These are phyloP conservation scores for Dendrolimus houi DNA, from an alignment of 2,888 invertebrate genomes.

Conservation along the genomic window DNA sequence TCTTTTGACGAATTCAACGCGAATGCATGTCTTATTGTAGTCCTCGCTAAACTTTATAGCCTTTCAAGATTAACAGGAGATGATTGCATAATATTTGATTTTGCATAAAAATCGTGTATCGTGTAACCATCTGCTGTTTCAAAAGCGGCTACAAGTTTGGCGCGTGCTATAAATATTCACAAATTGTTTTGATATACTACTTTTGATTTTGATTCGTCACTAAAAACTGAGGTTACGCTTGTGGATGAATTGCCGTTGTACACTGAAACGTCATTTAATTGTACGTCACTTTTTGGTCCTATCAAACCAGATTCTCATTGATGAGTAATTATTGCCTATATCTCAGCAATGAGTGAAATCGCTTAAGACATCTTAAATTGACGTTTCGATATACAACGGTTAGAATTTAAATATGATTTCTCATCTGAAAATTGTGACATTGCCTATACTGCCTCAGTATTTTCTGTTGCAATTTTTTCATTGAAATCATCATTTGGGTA, in stretches of 20 bases:
- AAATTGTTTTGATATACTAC: neutral
- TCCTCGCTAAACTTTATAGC: conserved; percentile 16
- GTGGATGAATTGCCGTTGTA: neutral
- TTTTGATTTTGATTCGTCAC: conserved; percentile 26
- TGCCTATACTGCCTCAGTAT: conserved; percentile 7
- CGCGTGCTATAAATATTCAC: neutral
- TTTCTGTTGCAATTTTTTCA: conserved; percentile 34
- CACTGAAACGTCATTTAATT: neutral
- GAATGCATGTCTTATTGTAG: conserved; percentile 19
- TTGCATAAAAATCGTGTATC: too few relatives aligned
- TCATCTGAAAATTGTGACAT: conserved; percentile 30
- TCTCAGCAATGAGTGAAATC: neutral
- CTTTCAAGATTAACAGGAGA: conserved; percentile 13
- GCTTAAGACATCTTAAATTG: neutral
- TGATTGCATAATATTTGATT: too few relatives aligned
- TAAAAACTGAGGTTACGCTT: conserved; percentile 45
- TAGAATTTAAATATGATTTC: conserved; percentile 36
- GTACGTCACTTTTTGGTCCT: neutral
- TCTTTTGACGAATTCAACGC: conserved; percentile 33
- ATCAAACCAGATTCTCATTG: too few relatives aligned
- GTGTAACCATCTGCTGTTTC: too few relatives aligned
- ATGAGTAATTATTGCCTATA: neutral
- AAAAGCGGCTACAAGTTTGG: conserved; percentile 1
- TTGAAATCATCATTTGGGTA: conserved; percentile 42
- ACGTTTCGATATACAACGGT: conserved; percentile 14